Base-by-base conservation (phyloP, 2,797 vertebrate species). In the Eulemur mongoz region DNA sequence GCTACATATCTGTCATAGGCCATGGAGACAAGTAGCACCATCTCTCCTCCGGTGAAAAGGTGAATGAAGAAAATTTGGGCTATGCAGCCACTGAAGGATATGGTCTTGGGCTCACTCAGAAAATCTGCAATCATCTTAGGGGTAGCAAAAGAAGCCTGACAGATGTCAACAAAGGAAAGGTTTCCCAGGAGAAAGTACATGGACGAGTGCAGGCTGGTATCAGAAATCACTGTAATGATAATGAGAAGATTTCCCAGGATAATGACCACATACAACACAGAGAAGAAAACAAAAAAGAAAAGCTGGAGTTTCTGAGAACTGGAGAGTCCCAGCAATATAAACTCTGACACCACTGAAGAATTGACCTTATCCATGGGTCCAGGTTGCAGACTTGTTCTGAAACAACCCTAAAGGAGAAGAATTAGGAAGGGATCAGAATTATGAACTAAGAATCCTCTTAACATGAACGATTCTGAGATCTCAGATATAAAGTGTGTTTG, bases 41-140 rank as follows among this genome's bases (percentile, higher is more conserved):
- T 97, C 90, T 98, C 97, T 0, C 96, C 95, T n/a, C 98, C 97
- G 50, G 96, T 97, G 43, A 97, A 98, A 38, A 97, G 82, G 23
- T 98, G 97, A 79, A 98, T 89, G 38, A 96, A 97, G 73, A 97
- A 97, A 89, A 98, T 97, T 30, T 98, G 97, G 20, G 96, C 86
- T 94, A 97, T 97, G 92, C 97, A 98, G 8, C 94, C 94, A 27
- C 13, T 91, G 82, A 97, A 98, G n/a, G 98, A 97, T 72, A 97
- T 97, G 54, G 92, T 82, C 75, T 98, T 95, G 38, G 32, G 85
- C 40, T 97, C 93, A 67, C 73, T 88, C 59, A 98, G 78, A 89
- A 97, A 97, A 72, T 96, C 97, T 23, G 79, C 15, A 35, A 97
- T 97, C 85, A 96, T 96, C 50, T 97, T 97, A 65, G 97, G 98